These are phyloP conservation scores for Drosophila algonquin DNA, from an alignment of 2,888 invertebrate genomes.

Conservation along the genomic window DNA sequence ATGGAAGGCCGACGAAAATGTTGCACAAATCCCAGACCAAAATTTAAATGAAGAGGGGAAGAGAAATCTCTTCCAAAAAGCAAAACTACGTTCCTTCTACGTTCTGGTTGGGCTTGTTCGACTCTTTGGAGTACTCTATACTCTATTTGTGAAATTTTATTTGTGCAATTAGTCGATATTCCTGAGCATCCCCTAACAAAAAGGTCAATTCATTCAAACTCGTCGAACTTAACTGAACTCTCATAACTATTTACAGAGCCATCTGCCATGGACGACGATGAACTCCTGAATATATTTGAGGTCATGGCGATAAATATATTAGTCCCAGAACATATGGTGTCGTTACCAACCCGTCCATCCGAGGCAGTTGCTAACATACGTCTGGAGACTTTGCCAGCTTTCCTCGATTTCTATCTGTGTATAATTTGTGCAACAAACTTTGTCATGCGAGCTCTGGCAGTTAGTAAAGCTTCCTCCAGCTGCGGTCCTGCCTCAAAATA, in stretches of 20 bases:
- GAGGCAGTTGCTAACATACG: slow-evolving; percentile 10
- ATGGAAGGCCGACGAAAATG: background rate
- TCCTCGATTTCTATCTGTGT: slow-evolving; percentile 38
- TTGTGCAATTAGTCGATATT: no score
- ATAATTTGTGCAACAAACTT: slow-evolving; percentile 65
- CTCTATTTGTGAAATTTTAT: no score
- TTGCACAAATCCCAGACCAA: no score
- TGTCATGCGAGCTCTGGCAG: slow-evolving; percentile 59
- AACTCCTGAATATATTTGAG: slow-evolving; percentile 16
- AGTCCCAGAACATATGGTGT: slow-evolving; percentile 29
- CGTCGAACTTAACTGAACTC: slow-evolving; percentile 13
- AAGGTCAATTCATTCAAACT: background rate
- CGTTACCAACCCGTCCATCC: slow-evolving; percentile 6
- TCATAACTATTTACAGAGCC: background rate
- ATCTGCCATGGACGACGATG: background rate
- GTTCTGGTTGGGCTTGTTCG: no score
- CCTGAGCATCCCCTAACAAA: no score
- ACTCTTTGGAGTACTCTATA: no score
- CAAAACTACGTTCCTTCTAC: no score
- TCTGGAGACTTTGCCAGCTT: slow-evolving; percentile 22
- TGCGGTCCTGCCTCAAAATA: slow-evolving; percentile 30
- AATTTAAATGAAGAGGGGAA: no score
- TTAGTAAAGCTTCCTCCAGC: slow-evolving; percentile 41
- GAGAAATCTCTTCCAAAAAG: no score
- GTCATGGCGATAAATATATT: slow-evolving; percentile 37